Base-by-base conservation (phyloP, 2,888 invertebrate species). In the Dryobota labecula region DNA sequence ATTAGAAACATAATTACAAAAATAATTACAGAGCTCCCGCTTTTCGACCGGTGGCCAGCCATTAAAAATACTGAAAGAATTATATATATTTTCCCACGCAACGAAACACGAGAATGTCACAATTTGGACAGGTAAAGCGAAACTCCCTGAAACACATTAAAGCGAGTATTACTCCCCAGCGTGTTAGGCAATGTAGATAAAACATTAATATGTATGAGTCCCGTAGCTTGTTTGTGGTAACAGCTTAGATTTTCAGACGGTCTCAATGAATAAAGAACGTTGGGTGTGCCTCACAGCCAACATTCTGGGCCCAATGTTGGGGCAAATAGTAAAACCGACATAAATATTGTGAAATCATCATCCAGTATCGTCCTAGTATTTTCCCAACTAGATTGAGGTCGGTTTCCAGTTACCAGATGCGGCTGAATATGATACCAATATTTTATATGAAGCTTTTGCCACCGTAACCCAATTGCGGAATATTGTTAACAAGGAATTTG, bases 121-220 rank as follows among this genome's bases (percentile, higher is more conserved):
- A 85, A 81, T 85, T 80, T 76, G 76, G 74, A 82, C 90, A 91
- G 90, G 90, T 92, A 90, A 90, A 91, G 89, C 90, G 89, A 89
- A 92, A 90, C 90, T 90, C 90, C 91, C 92, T 86, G 89, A 91
- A 93, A 93, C 91, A 93, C 93, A 92, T 92, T 93, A 92, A 91
- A 90, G 88, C 89, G 88, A 86, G 88, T 90, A 90, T 90, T 88
- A 88, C 89, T 91, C 90, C 87, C 87, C 84, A 80, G 88, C 88
- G 90, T 88, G 89, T 90, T 91, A 89, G 92, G 91, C 89, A 93
- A 93, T 92, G 94, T 92, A 92, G 92, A 94, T 93, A 93, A 92
- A 91, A 90, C 92, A 95, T 95, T 93, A 95, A 95, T 94, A 95
- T 95, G 95, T 93, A 95, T 95, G 94, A 95, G 91, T 78, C 83